Base-by-base conservation (phyloP, 2,113 vertebrate genomes). In the Synchiropus splendidus region DNA sequence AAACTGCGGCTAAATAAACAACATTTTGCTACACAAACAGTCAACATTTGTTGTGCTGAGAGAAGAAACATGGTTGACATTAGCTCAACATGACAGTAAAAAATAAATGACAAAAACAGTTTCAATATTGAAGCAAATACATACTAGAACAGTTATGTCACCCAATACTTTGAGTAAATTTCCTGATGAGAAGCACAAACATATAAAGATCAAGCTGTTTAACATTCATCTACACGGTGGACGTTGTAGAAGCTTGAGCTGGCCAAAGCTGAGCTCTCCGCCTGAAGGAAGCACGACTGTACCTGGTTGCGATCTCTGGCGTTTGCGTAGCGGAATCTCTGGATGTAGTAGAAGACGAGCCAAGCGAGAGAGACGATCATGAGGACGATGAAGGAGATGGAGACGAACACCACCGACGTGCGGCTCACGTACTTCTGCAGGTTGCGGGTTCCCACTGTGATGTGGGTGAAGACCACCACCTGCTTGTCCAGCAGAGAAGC, bases 261-360 rank as follows among this genome's bases (percentile, higher is more conserved):
- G 2, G 2, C 5, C 2, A 13, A 36, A 13, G 34, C 34, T 36
- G 5, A 9, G 34, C 34, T 36, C 14, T 36, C n/a, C 34, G n/a
- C 12, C 34, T n/a, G n/a, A n/a, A n/a, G n/a, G n/a, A n/a, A n/a
- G n/a, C n/a, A n/a, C n/a, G n/a, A n/a, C n/a, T 85, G 69, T 83
- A 95, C 94, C 92, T 98, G 93, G 72, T 92, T 97, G 50, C 92
- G 89, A 74, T 98, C 94, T 31, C 93, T 87, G 56, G 92, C 92
- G 18, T 93, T 98, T 5, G 93, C 94, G 12, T 98, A 98, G 65
- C 95, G 90, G 69, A 98, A 97, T 40, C 95, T 84, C 85, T 99
- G 95, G 81, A 99, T 97, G 58, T 99, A 99, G 74, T 99, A 99
- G 84, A 99, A 99, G 82, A 98, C 90, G 30, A 99, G 88, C 95